Conservation (phyloP, 2,888 invertebrate genomes). For the Aleiodes alternator region DNA sequence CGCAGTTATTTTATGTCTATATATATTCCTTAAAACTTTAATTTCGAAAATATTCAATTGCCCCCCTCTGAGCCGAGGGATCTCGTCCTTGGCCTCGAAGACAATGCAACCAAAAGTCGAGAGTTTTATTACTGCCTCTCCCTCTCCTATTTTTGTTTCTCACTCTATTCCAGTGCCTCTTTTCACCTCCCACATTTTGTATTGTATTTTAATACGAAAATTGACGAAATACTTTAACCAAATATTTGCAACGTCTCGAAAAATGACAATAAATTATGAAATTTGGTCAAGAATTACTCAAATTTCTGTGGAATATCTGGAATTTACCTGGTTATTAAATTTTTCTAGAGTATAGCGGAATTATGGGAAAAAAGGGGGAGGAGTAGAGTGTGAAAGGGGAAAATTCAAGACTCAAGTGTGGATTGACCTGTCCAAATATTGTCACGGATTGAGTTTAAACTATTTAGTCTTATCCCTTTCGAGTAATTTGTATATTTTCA, state of each 20-base stretch:
- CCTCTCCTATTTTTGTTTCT: conserved; percentile 30
- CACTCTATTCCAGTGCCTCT: background rate
- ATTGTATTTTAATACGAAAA: conserved; percentile 62
- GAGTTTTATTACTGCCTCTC: conserved; percentile 34
- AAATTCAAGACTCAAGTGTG: conserved; percentile 38
- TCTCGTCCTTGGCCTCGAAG: conserved; percentile 18
- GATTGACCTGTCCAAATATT: conserved; percentile 58
- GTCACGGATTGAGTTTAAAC: conserved; percentile 49
- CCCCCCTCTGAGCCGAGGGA: conserved; percentile 10
- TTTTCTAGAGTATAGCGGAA: conserved; percentile 12
- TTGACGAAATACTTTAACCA: conserved; percentile 58
- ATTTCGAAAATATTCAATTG: conserved; percentile 55
- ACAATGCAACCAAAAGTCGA: conserved; percentile 26
- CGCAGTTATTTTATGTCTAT: conserved; percentile 16
- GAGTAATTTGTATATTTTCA: conserved; percentile 17
- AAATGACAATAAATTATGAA: conserved; percentile 7
- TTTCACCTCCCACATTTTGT: conserved; percentile 9
- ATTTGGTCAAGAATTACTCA: conserved; percentile 1
- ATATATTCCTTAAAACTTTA: conserved; percentile 3
- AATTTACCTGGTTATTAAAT: conserved; percentile 5
- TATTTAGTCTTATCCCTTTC: conserved; percentile 53
- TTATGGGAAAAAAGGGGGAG: conserved; percentile 6
- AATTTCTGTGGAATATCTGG: conserved; percentile 1
- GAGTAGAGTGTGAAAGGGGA: conserved; percentile 36
- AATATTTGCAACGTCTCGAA: background rate